These are phyloP conservation scores for Bovichtus diacanthus DNA, from an alignment of 2,797 vertebrate genomes.

Conservation along the genomic window DNA sequence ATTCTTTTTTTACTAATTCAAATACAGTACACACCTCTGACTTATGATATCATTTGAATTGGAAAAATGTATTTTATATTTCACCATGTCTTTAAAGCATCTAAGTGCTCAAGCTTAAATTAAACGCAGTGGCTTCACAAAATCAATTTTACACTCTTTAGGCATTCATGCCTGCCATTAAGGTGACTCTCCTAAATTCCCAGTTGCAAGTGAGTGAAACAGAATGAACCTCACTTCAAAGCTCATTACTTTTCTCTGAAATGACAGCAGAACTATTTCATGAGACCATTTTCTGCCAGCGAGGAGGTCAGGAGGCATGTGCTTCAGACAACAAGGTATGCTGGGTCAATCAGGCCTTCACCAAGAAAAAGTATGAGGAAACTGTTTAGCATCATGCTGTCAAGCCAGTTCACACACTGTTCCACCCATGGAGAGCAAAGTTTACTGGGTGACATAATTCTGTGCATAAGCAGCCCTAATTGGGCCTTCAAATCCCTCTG, in stretches of 20 bases:
- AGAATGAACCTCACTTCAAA: slow-evolving; percentile 14
- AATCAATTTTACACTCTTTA: neutral
- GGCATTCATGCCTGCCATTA: neutral
- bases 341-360: neutral
- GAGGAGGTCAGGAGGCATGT: neutral
- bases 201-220: slow-evolving; percentile 12
- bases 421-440: neutral
- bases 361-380: neutral
- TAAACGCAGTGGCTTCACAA: neutral
- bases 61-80: neutral
- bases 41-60: neutral
- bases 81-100: neutral
- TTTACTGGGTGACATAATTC: slow-evolving; percentile 23
- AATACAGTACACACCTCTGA: neutral
- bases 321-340: slow-evolving; percentile 3
- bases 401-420: slow-evolving; percentile 1
- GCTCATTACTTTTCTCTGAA: slow-evolving; percentile 16
- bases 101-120: neutral
- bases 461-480: slow-evolving; percentile 52
- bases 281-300: neutral
- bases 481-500: slow-evolving; percentile 36
- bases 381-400: slow-evolving; percentile 18
- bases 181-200: neutral
- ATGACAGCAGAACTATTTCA: neutral
- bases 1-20: too few relatives aligned